Evolutionary conservation across 1,140 invertebrate species (phyloP).

Genomic region (Drosophila pachea): DNA sequence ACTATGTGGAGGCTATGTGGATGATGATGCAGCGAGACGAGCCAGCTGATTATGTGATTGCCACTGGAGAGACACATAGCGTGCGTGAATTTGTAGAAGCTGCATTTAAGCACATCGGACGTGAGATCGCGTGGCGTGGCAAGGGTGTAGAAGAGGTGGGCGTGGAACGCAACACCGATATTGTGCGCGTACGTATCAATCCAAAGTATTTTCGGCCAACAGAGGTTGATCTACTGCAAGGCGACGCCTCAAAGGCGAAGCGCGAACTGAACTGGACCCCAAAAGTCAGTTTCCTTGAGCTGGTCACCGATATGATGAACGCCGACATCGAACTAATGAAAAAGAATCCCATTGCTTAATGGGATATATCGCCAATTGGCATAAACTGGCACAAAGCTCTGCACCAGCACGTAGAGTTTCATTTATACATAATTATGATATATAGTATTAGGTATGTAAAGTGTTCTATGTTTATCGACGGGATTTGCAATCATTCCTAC

Average conservation of each 20-base stretch:
- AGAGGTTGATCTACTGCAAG: conserved; percentile 96
- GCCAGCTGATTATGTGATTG: conserved; percentile 98
- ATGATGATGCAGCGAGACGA: conserved; percentile 97
- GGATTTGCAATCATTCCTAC: conserved; percentile 66
- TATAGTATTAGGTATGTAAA: conserved; percentile 50
- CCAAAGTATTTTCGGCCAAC: conserved; percentile 97
- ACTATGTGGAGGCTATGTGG: conserved; percentile 99
- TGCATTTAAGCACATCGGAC: conserved; percentile 90
- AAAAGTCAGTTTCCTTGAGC: conserved; percentile 89
- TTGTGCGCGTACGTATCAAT: conserved; percentile 94
- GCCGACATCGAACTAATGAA: conserved; percentile 95
- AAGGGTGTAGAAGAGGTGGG: conserved; percentile 92
- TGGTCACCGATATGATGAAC: conserved; percentile 98
- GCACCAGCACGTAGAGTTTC: conserved; percentile 1
- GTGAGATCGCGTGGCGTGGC: conserved; percentile 91
- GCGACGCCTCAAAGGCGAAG: conserved; percentile 94
- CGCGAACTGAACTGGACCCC: conserved; percentile 92
- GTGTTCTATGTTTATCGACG: conserved; percentile 49
- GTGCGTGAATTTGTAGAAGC: conserved; percentile 97
- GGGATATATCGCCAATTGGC: conserved; percentile 4
- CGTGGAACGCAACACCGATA: conserved; percentile 88
- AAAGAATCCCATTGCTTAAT: conserved; percentile 91
- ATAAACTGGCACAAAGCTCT: conserved; percentile 55
- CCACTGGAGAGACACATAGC: conserved; percentile 96
- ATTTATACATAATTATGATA: conserved; percentile 34